A percentile compares a stretch with the other conserved stretches of the same genome.
Evolutionary conservation across 2,113 vertebrate species (phyloP).

Genomic region (Machaerirhynchus nigripectus): DNA sequence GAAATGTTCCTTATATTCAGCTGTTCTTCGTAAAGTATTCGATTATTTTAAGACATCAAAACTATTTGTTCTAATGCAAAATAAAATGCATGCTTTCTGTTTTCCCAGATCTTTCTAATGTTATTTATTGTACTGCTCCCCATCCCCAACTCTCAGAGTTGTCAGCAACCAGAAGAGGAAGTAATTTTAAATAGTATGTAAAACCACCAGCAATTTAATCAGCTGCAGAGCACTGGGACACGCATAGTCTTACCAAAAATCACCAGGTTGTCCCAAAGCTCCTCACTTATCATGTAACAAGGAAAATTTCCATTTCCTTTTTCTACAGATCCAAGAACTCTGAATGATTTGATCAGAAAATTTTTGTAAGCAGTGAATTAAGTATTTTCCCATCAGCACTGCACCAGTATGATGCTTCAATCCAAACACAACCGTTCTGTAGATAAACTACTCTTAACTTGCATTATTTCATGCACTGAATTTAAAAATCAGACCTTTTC

Average conservation of each 20-base stretch:
- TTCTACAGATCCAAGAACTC: not conserved
- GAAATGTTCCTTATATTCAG: not conserved
- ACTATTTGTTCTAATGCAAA: not conserved
- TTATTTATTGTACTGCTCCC: not conserved
- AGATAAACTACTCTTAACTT: not conserved
- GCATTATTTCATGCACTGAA: not conserved
- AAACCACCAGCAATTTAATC: not conserved
- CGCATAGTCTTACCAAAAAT: fast-evolving
- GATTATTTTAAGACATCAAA: not conserved
- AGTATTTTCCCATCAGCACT: not conserved
- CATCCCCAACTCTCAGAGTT: not conserved
- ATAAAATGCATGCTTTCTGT: not conserved
- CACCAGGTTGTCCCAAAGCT: not conserved
- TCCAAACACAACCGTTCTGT: not conserved
- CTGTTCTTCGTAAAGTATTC: not conserved
- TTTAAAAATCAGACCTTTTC: not conserved
- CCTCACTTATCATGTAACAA: not conserved
- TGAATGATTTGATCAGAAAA: not conserved
- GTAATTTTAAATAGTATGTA: constrained; percentile 44
- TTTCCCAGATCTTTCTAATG: fast-evolving
- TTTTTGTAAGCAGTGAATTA: not conserved
- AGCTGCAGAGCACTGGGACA: not conserved
- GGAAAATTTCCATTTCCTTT: not conserved
- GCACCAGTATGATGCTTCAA: not conserved
- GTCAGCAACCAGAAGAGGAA: constrained; percentile 66